Evolutionary conservation across 2,888 invertebrate species (phyloP).

Genomic region (Chaetogeoica ovagalla): DNA sequence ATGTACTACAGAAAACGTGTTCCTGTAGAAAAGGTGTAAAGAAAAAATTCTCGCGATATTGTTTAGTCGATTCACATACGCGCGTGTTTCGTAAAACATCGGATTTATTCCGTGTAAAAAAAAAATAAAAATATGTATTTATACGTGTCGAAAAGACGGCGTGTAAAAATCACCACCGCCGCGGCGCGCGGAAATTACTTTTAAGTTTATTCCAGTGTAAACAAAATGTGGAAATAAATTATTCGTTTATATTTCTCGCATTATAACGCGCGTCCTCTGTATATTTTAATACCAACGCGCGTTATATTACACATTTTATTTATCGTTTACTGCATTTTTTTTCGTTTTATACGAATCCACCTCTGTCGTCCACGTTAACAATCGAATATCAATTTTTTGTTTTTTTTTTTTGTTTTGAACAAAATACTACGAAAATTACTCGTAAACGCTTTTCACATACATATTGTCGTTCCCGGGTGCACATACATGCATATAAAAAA

Average conservation of each 20-base stretch:
- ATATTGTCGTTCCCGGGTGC: neutral
- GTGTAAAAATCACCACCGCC: neutral
- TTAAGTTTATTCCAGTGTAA: slow-evolving; percentile 35
- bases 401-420: no score
- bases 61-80: no score
- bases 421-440: neutral
- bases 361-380: neutral
- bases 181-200: slow-evolving; percentile 27
- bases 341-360: neutral
- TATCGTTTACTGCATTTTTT: no score
- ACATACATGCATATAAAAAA: slow-evolving; percentile 19
- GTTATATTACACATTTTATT: no score
- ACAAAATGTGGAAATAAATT: slow-evolving; percentile 12
- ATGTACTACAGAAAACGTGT: no score
- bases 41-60: no score
- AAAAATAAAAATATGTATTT: neutral
- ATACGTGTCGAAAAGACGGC: no score
- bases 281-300: neutral
- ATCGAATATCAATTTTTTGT: slow-evolving; percentile 25
- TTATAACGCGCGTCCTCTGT: neutral
- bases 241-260: neutral
- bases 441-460: slow-evolving; percentile 32
- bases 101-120: neutral
- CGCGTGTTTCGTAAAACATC: neutral
- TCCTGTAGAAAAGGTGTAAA: no score